Base-by-base conservation (phyloP, 1,140 invertebrate species). In the Bombus ignitus region DNA sequence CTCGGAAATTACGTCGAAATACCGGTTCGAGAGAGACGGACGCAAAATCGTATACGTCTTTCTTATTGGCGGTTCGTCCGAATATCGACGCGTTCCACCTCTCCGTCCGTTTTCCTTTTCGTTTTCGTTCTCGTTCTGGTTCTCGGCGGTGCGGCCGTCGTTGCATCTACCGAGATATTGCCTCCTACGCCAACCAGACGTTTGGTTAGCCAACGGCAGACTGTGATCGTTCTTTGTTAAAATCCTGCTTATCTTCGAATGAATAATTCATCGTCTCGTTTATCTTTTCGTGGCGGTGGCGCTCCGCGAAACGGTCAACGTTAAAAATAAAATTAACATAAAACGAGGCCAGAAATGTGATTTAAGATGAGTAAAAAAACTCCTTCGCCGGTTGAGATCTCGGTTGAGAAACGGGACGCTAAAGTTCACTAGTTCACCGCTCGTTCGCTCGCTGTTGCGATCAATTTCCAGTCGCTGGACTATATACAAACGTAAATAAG, bases 181-280 rank as follows among this genome's bases (percentile, higher is more conserved):
- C 25, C 28, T 9, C 18, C 13, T 35, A 3, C 72, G n/a, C 37
- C 28, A 28, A n/a, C 9, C 59, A 32, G 28, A 66, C n/a, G 6
- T 15, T 47, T 13, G 25, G 8, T 22, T 39, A 13, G 53, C 18
- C 39, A 44, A 22, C 10, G 42, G 42, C 39, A 44, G 57, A 71
- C 76, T 37, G 53, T 47, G 15, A 84, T 84, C 75, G 83, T 77
- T 81, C 77, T 74, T 79, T 72, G 77, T 86, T 86, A 86, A 83
- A 86, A 86, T 83, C 65, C 66, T 32, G 80, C 72, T 86, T 86
- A 86, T 83, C 80, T 83, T 18, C 0, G 13, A 76, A 83, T 83
- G 85, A 87, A 87, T 87, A 87, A 87, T 87, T 87, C 75, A 87
- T 87, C 66, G 73, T 53, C 47, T 59, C 81, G 66, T 87, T 87